These are phyloP conservation scores for Gymnobelideus leadbeateri DNA, from an alignment of 2,113 vertebrate genomes.

Conservation along the genomic window DNA sequence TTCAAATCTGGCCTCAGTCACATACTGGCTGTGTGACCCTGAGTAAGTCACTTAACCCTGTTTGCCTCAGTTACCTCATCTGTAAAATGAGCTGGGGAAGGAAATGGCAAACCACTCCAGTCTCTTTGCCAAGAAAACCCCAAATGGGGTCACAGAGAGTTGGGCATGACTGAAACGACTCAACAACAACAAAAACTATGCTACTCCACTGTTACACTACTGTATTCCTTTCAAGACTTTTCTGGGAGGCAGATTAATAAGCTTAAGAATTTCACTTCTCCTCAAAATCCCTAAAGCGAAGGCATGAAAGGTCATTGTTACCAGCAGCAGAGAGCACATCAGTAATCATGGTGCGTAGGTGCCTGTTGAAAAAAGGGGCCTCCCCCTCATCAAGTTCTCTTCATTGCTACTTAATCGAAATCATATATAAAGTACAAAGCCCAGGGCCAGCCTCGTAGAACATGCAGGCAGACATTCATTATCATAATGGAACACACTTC, in stretches of 20 bases:
- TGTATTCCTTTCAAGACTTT: neutral
- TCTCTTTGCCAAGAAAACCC: neutral
- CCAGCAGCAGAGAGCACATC: neutral
- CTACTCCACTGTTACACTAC: neutral
- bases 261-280: neutral
- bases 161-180: neutral
- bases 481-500: slow-evolving; percentile 27
- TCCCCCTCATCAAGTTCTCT: neutral
- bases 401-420: neutral
- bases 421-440: slow-evolving; percentile 14
- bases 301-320: neutral
- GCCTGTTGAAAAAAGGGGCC: no score
- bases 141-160: neutral
- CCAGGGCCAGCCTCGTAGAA: slow-evolving; percentile 58
- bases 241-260: neutral
- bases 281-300: neutral
- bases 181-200: neutral
- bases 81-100: neutral
- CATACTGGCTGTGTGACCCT: neutral
- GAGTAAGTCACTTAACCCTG: neutral
- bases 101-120: neutral
- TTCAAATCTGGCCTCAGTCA: neutral
- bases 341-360: neutral
- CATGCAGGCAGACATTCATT: slow-evolving; percentile 58
- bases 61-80: neutral